Evolutionary conservation across 2,113 vertebrate genomes (phyloP).

Genomic region (Ceuthmochares aereus): DNA sequence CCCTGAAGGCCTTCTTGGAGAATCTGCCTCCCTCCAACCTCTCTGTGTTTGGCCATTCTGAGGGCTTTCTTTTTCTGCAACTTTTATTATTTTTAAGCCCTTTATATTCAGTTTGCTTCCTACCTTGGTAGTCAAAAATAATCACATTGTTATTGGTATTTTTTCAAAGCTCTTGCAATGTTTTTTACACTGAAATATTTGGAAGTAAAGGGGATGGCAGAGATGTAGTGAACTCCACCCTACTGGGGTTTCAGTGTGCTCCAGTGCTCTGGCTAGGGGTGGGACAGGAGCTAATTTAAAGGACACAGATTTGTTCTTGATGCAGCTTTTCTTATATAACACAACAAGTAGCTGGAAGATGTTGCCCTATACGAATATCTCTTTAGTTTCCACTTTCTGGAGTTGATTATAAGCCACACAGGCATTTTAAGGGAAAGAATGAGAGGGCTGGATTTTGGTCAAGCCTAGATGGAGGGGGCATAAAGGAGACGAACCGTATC

Average conservation of each 20-base stretch:
- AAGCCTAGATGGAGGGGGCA: not conserved
- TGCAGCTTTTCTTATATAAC: no score
- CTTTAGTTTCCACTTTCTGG: no score
- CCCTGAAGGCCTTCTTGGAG: not conserved
- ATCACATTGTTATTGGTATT: not conserved
- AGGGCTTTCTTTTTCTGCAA: not conserved
- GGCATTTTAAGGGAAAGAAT: no score
- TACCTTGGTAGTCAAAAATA: not conserved
- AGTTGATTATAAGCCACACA: no score
- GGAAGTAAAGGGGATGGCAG: not conserved
- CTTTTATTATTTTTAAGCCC: not conserved
- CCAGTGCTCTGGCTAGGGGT: no score
- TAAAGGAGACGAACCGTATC: not conserved
- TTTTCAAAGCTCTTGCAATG: not conserved
- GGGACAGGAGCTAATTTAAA: no score
- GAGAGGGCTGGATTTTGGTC: not conserved
- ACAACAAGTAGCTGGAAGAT: no score
- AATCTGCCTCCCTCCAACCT: not conserved
- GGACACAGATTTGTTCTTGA: no score
- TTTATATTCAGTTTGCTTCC: not conserved
- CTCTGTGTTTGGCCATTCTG: not conserved
- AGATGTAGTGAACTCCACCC: no score
- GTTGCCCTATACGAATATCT: no score
- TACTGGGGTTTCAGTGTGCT: no score
- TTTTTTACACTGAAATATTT: not conserved